phyloP scores from a whole-genome alignment of 2,797 vertebrate genomes.

The Tinamus major region DNA sequence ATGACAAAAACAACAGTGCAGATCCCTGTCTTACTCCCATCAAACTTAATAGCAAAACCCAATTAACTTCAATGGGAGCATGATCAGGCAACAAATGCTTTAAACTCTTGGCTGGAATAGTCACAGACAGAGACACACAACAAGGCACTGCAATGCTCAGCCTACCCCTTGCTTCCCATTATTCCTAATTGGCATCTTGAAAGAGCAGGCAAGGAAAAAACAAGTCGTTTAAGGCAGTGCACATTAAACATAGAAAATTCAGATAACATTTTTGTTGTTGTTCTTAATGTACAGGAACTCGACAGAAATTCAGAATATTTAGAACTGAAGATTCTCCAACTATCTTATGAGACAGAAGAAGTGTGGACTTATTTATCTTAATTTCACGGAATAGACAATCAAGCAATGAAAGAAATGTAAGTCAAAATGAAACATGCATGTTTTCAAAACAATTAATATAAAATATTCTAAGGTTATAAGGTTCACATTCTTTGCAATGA shows the following conservation, averaged over 20 bases:
- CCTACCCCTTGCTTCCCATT: conserved; percentile 89
- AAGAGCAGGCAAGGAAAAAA: conserved; percentile 85
- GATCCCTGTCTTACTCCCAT: conserved; percentile 63
- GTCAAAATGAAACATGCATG: conserved; percentile 82
- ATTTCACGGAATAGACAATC: conserved; percentile 82
- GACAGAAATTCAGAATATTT: conserved; percentile 47
- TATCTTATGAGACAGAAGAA: conserved; percentile 41
- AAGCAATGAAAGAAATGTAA: conserved; percentile 79
- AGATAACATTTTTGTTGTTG: conserved; percentile 56
- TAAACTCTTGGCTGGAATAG: conserved; percentile 79
- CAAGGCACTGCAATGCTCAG: conserved; percentile 79
- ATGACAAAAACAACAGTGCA: conserved; percentile 74
- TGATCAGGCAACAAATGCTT: conserved; percentile 76
- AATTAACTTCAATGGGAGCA: conserved; percentile 72
- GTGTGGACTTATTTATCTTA: conserved; percentile 40
- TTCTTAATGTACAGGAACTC: conserved; percentile 42
- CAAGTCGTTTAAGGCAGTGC: conserved; percentile 81
- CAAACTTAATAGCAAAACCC: conserved; percentile 56
- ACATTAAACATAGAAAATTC: conserved; percentile 81
- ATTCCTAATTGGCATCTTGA: conserved; percentile 89
- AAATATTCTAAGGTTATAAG: conserved; percentile 79
- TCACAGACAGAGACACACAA: conserved; percentile 82
- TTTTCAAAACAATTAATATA: conserved; percentile 79
- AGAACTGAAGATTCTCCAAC: conserved; percentile 56
- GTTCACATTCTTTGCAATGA: conserved; percentile 85